Evolutionary conservation across 1,140 invertebrate species (phyloP), one percentile per base, ranked within the genome.

Genomic region (Atta texana): DNA sequence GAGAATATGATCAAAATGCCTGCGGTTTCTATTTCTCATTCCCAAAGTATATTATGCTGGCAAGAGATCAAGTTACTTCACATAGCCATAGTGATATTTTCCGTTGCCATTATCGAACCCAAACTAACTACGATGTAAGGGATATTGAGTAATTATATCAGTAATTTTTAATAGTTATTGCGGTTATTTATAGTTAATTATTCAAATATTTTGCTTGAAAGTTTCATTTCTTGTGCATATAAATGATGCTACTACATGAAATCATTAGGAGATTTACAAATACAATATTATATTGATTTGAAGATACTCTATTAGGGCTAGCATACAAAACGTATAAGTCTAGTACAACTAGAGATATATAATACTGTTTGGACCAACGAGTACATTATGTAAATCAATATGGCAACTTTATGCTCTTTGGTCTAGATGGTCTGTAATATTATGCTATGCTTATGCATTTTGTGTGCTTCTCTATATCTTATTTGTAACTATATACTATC

Each of bases 61-160:
- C 80, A 84, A 61, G 69, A 84, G 80, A 84, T 84, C 80, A 84
- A 84, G 80, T 74, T 84, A 63, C 80, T 21, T 39, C 69, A 75
- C 39, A 55, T 72, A 84, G 68, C 18, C 24, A 59, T 18, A 28
- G 53, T 74, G 49, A 61, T 55, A 69, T 84, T 57, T 24, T 74
- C 18, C 39, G 39, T 57, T 74, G 69, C 39, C 57, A 84, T 84
- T 84, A 84, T 84, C 69, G 39, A 63, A 18, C 69, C 55, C 69
- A 21, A 74, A 5, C 69, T 18, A 31, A 61, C 68, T 55, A 21
- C 39, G 8, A 44, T 75, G 39, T 49, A 84, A 84, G 55, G 24
- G 53, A 74, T 84, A 24, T 72, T 34, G 80, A 44, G n/a, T 69
- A 64, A 69, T 80, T 80, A 80, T 49, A 5, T 3, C 49, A 44